phyloP scores from a whole-genome alignment of 2,113 vertebrate species.

The Myxocyprinus asiaticus region DNA sequence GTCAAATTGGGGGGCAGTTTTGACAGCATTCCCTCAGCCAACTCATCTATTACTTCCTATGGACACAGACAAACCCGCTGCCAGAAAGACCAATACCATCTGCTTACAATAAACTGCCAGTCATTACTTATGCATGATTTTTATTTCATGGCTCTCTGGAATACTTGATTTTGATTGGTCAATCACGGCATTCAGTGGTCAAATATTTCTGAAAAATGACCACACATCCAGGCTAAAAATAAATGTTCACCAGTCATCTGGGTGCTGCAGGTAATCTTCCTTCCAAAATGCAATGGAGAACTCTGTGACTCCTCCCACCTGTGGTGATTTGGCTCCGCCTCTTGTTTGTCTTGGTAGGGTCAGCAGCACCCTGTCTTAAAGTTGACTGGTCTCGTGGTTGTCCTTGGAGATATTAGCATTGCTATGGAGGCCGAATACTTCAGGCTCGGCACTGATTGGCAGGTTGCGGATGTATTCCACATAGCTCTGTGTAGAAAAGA shows the following conservation, averaged over 20 bases:
- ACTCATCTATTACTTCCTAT: constrained; percentile 87
- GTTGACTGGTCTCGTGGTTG: constrained; percentile 92
- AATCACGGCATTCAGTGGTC: no score
- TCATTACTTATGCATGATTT: no score
- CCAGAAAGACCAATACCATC: no score
- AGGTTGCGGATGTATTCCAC: constrained; percentile 82
- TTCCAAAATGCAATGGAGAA: no score
- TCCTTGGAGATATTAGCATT: constrained; percentile 94
- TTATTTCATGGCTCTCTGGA: no score
- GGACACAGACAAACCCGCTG: constrained; percentile 25
- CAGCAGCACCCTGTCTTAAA: constrained; percentile 84
- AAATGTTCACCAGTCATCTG: no score
- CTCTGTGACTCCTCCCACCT: constrained; percentile 74
- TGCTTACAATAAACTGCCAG: no score
- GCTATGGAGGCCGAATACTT: constrained; percentile 91
- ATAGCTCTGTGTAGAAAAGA: constrained; percentile 73
- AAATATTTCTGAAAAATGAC: no score
- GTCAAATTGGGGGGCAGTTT: constrained; percentile 86
- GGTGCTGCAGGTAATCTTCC: no score
- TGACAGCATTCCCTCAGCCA: constrained; percentile 84
- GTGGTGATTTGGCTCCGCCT: constrained; percentile 83
- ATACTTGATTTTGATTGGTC: no score
- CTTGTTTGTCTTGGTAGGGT: constrained; percentile 87
- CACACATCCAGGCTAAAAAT: no score
- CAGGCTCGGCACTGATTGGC: constrained; percentile 83